phyloP scores from a whole-genome alignment of 2,888 invertebrate species.

The Dioctria linearis region DNA sequence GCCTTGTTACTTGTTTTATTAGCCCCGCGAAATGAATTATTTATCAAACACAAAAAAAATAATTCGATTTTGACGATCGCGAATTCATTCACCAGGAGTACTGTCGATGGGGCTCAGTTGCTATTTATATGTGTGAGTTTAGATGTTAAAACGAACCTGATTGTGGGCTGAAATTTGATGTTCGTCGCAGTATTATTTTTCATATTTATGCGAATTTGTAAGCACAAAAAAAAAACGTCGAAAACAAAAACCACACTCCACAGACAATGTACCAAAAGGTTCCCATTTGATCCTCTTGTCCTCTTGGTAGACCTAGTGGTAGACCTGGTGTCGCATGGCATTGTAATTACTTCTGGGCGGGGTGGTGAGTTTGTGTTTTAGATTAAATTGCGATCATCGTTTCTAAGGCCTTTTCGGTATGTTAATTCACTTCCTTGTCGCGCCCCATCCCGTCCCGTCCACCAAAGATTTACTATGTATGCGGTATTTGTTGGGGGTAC shows the following conservation, averaged over 20 bases:
- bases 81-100: constrained; percentile 48
- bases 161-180: constrained; percentile 12
- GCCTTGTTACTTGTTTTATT: constrained; percentile 11
- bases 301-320: not conserved
- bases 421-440: constrained; percentile 43
- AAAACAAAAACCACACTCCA: too few relatives aligned
- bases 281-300: not conserved
- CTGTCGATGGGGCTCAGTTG: not conserved
- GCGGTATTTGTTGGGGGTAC: constrained; percentile 38
- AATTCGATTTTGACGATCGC: constrained; percentile 45
- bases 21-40: constrained; percentile 42
- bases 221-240: not conserved
- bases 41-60: constrained; percentile 31
- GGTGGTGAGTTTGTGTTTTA: not conserved
- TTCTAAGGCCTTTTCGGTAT: constrained; percentile 43
- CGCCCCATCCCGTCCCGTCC: not conserved
- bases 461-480: not conserved
- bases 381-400: constrained; percentile 24
- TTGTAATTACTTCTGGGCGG: constrained; percentile 30
- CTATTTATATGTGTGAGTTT: too few relatives aligned
- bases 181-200: not conserved
- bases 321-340: constrained; percentile 50
- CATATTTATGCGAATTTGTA: not conserved
- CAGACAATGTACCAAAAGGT: constrained; percentile 5
- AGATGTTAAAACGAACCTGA: too few relatives aligned